Evolutionary conservation across 2,888 invertebrate genomes (phyloP).

Genomic region (Acanthosepion lycidas): DNA sequence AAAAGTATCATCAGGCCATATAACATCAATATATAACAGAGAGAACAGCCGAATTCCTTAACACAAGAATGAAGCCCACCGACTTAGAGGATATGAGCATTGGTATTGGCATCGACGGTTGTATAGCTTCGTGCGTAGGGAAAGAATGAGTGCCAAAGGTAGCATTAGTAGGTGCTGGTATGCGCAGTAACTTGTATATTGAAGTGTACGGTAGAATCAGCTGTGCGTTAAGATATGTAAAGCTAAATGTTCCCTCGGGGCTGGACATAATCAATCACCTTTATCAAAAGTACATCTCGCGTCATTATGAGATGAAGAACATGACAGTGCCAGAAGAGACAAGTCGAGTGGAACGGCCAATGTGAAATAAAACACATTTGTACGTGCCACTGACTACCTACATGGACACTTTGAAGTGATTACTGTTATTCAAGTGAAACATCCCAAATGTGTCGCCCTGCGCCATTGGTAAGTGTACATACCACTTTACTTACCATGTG

Average conservation of each 20-base stretch:
- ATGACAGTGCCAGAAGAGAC: background rate
- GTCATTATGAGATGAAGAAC: background rate
- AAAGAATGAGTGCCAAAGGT: background rate
- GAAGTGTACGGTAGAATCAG: background rate
- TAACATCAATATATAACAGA: too few species aligned
- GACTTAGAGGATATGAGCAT: background rate
- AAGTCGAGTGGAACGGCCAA: background rate
- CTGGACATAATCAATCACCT: background rate
- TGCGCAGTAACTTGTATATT: background rate
- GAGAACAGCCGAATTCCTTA: too few species aligned
- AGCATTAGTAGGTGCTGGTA: background rate
- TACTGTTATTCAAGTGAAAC: background rate
- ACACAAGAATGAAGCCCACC: background rate
- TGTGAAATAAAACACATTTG: constrained; percentile 23
- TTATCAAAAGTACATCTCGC: constrained; percentile 20
- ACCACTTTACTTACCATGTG: background rate
- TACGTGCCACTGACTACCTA: background rate
- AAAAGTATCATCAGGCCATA: too few species aligned
- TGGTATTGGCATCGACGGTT: background rate
- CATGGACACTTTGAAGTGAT: constrained; percentile 23
- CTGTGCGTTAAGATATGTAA: constrained; percentile 14
- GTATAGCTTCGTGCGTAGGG: background rate
- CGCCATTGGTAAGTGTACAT: background rate
- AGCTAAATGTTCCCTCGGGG: constrained; percentile 8
- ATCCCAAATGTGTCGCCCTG: background rate